Base-by-base conservation (phyloP, 1,140 invertebrate species). In the Drosophila pseudoananassae region DNA sequence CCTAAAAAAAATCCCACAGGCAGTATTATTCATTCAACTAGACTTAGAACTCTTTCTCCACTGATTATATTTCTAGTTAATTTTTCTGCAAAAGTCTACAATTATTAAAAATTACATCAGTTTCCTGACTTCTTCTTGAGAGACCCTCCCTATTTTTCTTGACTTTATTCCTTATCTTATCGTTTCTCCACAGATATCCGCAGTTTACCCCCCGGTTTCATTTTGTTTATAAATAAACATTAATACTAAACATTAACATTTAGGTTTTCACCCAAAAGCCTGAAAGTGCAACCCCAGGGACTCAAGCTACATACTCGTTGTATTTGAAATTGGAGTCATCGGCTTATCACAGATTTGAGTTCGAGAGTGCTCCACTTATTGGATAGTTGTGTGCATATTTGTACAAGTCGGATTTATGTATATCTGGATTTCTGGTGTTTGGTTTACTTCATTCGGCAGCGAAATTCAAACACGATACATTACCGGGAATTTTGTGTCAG, bases 201-300 rank as follows among this genome's bases (percentile, higher is more conserved):
- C n/a, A 20, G 15, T 31, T 14, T 8, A n/a, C 25, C 25, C 8
- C 10, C 14, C 31, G 25, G 12, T 25, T 6, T 12, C 14, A 38
- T 63, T 73, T 66, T 75, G 71, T 84, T 85, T 80, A 80, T 85
- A 80, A 79, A 85, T 85, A 81, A 77, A 81, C 64, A 76, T 46
- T 63, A 23, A 43, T 29, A 57, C 29, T 53, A 55, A 55, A 33
- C 64, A 76, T 53, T 63, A 40, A 54, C 36, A 57, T 33, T 53
- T 45, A 40, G 14, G 40, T 17, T 47, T 10, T 4, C n/a, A 33
- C 1, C 23, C 27, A 5, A 20, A n/a, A n/a, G n/a, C n/a, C n/a
- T n/a, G n/a, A n/a, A n/a, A n/a, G n/a, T n/a, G 40, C 38, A 29
- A 55, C 23, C 23, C 65, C 10, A 8, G 45, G 52, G 51, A 46